Percentiles rank a stretch among this genome's conserved stretches.
Conservation (phyloP, 2,113 vertebrate genomes). For the Corythornis cristatus region DNA sequence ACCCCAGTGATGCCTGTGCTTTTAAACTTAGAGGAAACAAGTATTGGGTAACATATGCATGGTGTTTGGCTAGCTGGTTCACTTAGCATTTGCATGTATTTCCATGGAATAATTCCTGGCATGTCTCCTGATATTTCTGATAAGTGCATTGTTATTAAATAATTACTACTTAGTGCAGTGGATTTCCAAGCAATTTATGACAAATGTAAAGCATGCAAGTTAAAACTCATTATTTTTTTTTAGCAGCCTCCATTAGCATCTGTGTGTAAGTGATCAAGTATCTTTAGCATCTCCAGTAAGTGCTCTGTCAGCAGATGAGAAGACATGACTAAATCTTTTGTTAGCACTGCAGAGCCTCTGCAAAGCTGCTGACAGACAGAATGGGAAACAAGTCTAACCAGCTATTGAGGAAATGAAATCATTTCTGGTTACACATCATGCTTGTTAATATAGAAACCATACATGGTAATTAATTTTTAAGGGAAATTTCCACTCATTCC, state of each 20-base stretch:
- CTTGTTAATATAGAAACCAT: constrained; percentile 25
- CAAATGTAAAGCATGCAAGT: constrained; percentile 53
- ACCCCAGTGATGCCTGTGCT: not conserved
- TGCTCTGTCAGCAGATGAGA: constrained; percentile 60
- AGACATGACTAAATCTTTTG: constrained; percentile 61
- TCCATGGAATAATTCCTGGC: constrained; percentile 25
- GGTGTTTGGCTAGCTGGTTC: constrained; percentile 18
- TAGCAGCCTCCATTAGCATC: constrained; percentile 33
- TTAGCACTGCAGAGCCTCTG: constrained; percentile 36
- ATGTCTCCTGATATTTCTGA: constrained; percentile 9
- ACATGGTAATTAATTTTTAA: constrained; percentile 23
- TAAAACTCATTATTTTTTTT: constrained; percentile 52
- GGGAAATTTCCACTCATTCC: not conserved
- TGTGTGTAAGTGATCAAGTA: constrained; percentile 46
- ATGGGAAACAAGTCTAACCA: constrained; percentile 57
- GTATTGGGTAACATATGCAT: not conserved
- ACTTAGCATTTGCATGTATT: constrained; percentile 27
- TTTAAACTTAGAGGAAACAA: not conserved
- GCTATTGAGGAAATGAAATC: constrained; percentile 60
- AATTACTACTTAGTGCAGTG: constrained; percentile 43
- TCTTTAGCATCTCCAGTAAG: constrained; percentile 56
- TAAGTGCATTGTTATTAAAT: constrained; percentile 49
- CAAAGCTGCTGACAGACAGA: constrained; percentile 55
- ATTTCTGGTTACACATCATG: not conserved
- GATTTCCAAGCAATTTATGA: constrained; percentile 54